Conservation (phyloP, 2,113 vertebrate genomes). For the Cynocephalus volans region DNA sequence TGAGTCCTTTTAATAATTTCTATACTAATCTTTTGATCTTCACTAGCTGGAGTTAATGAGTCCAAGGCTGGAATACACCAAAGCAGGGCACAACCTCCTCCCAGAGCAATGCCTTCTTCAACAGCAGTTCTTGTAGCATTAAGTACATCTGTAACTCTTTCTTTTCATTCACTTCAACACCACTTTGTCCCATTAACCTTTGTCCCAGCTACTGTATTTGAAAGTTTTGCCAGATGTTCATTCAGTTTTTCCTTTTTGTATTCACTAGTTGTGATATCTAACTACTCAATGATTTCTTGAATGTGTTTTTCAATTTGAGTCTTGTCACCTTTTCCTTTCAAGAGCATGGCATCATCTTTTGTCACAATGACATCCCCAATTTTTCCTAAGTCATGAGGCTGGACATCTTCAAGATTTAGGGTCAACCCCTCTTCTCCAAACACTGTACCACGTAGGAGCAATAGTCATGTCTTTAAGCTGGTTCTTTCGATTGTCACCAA, state of each 20-base stretch:
- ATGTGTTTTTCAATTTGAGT: constrained; percentile 91
- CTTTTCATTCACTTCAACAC: no score
- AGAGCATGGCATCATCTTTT: constrained; percentile 95
- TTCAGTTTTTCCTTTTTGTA: constrained; percentile 96
- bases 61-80: no score
- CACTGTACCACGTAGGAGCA: constrained; percentile 88
- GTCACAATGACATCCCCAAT: constrained; percentile 95
- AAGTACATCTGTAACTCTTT: no score
- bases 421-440: constrained; percentile 92
- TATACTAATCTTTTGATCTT: no score
- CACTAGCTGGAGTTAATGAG: no score
- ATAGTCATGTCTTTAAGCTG: constrained; percentile 95
- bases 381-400: constrained; percentile 77
- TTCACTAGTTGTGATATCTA: constrained; percentile 94
- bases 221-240: constrained; percentile 95
- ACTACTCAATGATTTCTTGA: constrained; percentile 92
- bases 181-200: constrained; percentile 89
- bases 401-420: constrained; percentile 94
- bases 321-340: constrained; percentile 93
- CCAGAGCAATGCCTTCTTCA: no score
- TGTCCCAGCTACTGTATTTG: constrained; percentile 94
- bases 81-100: no score
- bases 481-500: constrained; percentile 91
- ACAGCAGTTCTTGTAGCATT: no score
- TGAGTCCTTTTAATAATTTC: no score